These are phyloP conservation scores for Syritta pipiens DNA, from an alignment of 2,888 invertebrate genomes.

Conservation along the genomic window DNA sequence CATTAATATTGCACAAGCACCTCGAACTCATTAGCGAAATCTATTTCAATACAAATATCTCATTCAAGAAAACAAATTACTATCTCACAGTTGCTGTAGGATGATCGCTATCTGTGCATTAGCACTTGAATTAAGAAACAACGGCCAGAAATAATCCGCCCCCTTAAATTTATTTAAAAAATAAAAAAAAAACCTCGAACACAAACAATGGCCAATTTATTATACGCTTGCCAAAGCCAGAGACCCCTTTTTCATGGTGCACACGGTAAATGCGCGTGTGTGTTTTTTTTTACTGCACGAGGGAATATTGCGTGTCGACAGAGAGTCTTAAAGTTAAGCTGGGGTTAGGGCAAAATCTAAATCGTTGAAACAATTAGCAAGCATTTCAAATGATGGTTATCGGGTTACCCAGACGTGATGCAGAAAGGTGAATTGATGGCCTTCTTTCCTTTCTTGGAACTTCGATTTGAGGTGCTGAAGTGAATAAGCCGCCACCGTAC, in stretches of 20 bases:
- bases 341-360: conserved; percentile 31
- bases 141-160: conserved; percentile 1
- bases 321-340: conserved; percentile 15
- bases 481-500: too few species aligned
- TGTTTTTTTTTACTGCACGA: background rate
- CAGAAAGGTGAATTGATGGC: conserved; percentile 53
- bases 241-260: background rate
- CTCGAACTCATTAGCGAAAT: background rate
- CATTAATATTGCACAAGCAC: conserved; percentile 9
- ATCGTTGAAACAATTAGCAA: conserved; percentile 46
- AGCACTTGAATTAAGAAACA: conserved; percentile 30
- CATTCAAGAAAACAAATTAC: conserved; percentile 21
- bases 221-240: conserved; percentile 24
- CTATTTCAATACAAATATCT: conserved; percentile 18
- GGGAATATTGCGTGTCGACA: too few species aligned
- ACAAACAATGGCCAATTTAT: conserved; percentile 56
- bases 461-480: conserved; percentile 38
- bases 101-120: conserved; percentile 6
- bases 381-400: conserved; percentile 37
- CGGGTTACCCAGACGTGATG: conserved; percentile 27
- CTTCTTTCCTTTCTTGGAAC: conserved; percentile 36
- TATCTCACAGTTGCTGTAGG: conserved; percentile 3
- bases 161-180: conserved; percentile 31
- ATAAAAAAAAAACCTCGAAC: conserved; percentile 4
- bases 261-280: conserved; percentile 18